These are phyloP conservation scores for Sparidentex hasta DNA, from an alignment of 2,797 vertebrate species.

Conservation along the genomic window DNA sequence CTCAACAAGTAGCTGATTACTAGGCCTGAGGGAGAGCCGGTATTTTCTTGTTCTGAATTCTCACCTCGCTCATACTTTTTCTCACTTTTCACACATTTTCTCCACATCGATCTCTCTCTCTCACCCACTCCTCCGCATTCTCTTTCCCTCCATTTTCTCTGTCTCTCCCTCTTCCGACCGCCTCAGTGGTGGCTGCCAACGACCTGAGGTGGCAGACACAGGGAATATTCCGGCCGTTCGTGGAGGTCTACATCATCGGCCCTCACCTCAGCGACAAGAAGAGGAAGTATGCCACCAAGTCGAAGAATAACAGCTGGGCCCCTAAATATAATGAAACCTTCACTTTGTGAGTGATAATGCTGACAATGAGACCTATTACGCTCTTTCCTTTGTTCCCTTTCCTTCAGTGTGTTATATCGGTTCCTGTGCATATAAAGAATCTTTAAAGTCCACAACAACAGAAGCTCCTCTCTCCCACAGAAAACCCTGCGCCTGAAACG, in stretches of 20 bases:
- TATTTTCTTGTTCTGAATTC: constrained; percentile 42
- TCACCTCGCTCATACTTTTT: constrained; percentile 16
- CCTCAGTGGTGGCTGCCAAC: constrained; percentile 95
- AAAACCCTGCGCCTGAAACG: too few species aligned
- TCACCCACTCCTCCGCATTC: constrained; percentile 34
- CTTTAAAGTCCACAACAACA: too few species aligned
- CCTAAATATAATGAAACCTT: constrained; percentile 99
- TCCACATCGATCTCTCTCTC: constrained; percentile 33
- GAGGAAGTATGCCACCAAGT: constrained; percentile 98
- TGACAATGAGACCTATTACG: too few species aligned
- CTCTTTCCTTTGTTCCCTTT: too few species aligned
- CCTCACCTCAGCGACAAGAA: constrained; percentile 98
- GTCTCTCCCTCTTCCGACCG: background rate
- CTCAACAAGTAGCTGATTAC: constrained; percentile 23
- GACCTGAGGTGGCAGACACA: constrained; percentile 99
- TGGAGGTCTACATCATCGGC: constrained; percentile 97
- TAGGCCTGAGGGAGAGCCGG: constrained; percentile 18
- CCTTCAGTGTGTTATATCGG: too few species aligned
- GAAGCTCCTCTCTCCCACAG: too few species aligned
- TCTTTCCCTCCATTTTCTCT: constrained; percentile 19
- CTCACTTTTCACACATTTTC: constrained; percentile 50
- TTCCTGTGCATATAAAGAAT: too few species aligned
- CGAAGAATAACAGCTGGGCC: constrained; percentile 99
- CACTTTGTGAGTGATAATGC: constrained; percentile 91
- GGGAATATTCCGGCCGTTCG: constrained; percentile 97